Evolutionary conservation across 2,888 invertebrate genomes (phyloP).

Genomic region (Abrostola triplasia): DNA sequence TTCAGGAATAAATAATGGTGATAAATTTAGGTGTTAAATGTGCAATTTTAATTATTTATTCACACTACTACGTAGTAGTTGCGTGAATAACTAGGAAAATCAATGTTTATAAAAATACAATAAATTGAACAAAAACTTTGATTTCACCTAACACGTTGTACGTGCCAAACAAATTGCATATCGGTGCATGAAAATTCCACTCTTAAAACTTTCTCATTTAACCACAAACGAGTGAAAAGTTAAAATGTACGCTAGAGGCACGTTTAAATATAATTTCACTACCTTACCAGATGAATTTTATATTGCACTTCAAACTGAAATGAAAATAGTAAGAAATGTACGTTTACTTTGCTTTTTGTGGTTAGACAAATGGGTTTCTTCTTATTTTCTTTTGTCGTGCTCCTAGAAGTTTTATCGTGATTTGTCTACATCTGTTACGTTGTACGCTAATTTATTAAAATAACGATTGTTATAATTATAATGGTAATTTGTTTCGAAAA

Average conservation of each 20-base stretch:
- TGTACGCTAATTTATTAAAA: no score
- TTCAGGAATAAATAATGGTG: no score
- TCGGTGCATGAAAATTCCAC: slow-evolving; percentile 28
- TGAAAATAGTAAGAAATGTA: slow-evolving; percentile 4
- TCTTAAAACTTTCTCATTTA: slow-evolving; percentile 41
- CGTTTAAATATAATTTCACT: slow-evolving; percentile 24
- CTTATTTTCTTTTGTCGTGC: background rate
- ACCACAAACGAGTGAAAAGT: slow-evolving; percentile 32
- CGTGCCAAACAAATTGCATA: slow-evolving; percentile 25
- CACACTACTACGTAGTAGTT: no score
- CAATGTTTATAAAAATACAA: background rate
- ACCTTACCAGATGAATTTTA: slow-evolving; percentile 15
- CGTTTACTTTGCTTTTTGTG: background rate
- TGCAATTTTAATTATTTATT: no score
- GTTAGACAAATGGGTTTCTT: slow-evolving; percentile 1
- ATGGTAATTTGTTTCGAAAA: no score
- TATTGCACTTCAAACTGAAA: slow-evolving; percentile 30
- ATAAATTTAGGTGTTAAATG: no score
- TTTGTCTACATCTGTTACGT: no score
- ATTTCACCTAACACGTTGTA: slow-evolving; percentile 32
- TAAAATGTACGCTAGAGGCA: slow-evolving; percentile 20
- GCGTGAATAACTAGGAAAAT: slow-evolving; percentile 7
- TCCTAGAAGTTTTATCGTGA: no score
- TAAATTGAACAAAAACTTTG: slow-evolving; percentile 9
- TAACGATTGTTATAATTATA: no score